phyloP scores from a whole-genome alignment of 2,888 invertebrate species.

The Fragum sueziense region DNA sequence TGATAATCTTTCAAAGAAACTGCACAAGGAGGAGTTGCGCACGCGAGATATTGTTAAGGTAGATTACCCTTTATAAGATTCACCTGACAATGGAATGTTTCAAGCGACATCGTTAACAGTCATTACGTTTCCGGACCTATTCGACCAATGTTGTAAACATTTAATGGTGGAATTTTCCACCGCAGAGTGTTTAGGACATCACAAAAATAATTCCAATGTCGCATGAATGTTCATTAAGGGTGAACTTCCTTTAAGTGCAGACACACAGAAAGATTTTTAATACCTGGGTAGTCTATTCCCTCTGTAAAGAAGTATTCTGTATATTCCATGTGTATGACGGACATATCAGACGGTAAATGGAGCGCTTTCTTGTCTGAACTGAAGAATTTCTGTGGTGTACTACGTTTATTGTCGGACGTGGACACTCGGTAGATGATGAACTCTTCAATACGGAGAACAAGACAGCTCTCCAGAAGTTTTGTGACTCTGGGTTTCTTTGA shows the following conservation, averaged over 20 bases:
- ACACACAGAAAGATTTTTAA: neutral
- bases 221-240: too few relatives aligned
- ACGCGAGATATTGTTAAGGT: too few relatives aligned
- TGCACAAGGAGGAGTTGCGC: too few relatives aligned
- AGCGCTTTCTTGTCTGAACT: slow-evolving; percentile 86
- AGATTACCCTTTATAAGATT: too few relatives aligned
- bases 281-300: slow-evolving; percentile 81
- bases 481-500: slow-evolving; percentile 60
- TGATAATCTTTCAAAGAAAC: too few relatives aligned
- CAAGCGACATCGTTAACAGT: too few relatives aligned
- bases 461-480: slow-evolving; percentile 93
- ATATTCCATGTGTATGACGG: slow-evolving; percentile 96
- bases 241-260: neutral
- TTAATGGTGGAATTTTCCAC: too few relatives aligned
- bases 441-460: slow-evolving; percentile 94
- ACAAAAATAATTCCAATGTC: too few relatives aligned
- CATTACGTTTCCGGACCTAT: too few relatives aligned
- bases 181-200: too few relatives aligned
- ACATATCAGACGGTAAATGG: slow-evolving; percentile 93
- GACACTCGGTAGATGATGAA: slow-evolving; percentile 94
- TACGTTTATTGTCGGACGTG: slow-evolving; percentile 84
- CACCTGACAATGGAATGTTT: too few relatives aligned
- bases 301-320: slow-evolving; percentile 97
- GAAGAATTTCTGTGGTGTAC: slow-evolving; percentile 89
- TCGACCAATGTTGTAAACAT: too few relatives aligned